Percentiles rank a stretch among this genome's conserved stretches.
phyloP scores from a whole-genome alignment of 2,113 vertebrate genomes.

The Macaca mulatta region DNA sequence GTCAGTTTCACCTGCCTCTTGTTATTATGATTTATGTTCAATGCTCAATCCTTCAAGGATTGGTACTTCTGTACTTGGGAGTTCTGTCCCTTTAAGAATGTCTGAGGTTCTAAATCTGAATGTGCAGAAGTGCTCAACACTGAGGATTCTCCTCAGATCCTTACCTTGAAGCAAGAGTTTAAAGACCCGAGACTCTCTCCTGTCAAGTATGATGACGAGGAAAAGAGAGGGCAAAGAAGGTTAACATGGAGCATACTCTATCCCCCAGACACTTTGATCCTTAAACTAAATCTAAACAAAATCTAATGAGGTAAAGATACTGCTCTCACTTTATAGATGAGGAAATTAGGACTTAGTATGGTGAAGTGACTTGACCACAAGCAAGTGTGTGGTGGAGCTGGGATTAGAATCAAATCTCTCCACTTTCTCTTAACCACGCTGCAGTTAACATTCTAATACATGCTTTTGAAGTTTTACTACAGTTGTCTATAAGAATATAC shows the following conservation, averaged over 20 bases:
- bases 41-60: background rate
- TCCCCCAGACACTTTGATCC: background rate
- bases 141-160: background rate
- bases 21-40: background rate
- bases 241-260: background rate
- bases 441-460: background rate
- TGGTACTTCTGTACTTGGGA: background rate
- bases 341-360: background rate
- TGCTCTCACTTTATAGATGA: constrained; percentile 20
- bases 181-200: background rate
- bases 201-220: background rate
- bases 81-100: background rate
- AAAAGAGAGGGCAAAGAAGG: background rate
- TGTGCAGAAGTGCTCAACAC: background rate
- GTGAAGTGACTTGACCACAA: background rate
- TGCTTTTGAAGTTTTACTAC: background rate
- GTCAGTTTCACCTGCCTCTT: background rate
- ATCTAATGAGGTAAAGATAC: background rate
- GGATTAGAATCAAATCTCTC: background rate
- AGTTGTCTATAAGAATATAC: background rate
- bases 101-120: background rate
- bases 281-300: background rate
- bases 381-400: background rate
- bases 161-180: background rate
- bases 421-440: background rate